Evolutionary conservation across 2,797 vertebrate genomes (phyloP).

Genomic region (Megaceryle alcyon): DNA sequence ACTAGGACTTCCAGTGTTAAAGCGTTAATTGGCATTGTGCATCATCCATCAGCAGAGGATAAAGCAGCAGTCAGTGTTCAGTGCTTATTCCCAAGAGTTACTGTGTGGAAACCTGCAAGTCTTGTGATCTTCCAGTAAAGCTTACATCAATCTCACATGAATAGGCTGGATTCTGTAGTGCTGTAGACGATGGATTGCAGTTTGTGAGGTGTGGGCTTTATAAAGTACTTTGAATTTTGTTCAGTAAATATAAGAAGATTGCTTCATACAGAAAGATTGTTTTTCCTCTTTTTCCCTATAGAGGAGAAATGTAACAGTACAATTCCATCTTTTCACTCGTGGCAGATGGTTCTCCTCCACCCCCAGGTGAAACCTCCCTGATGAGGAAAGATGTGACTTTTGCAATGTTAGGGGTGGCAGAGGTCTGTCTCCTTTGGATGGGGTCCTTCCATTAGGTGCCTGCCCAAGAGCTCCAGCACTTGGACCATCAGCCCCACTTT

Average conservation of each 20-base stretch:
- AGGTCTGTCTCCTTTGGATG: neutral
- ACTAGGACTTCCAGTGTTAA: neutral
- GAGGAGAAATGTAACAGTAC: neutral
- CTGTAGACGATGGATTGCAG: neutral
- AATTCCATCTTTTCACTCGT: neutral
- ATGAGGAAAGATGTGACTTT: neutral
- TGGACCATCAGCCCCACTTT: neutral
- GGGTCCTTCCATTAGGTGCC: neutral
- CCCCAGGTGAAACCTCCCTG: neutral
- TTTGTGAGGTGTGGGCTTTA: neutral
- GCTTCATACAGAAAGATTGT: neutral
- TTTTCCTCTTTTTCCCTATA: neutral
- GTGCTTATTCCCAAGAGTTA: neutral
- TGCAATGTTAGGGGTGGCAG: accelerated
- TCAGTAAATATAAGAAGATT: neutral
- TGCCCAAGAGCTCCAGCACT: neutral
- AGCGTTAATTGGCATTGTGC: slow-evolving; percentile 24
- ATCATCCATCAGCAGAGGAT: slow-evolving; percentile 26
- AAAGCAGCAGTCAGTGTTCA: neutral
- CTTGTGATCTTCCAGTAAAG: neutral
- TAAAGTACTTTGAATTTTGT: neutral
- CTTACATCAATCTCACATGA: neutral
- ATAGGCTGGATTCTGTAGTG: neutral
- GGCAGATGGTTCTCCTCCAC: neutral
- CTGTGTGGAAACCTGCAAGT: neutral